Conservation (phyloP, 2,888 invertebrate genomes). For the Aphodius sticticus region DNA sequence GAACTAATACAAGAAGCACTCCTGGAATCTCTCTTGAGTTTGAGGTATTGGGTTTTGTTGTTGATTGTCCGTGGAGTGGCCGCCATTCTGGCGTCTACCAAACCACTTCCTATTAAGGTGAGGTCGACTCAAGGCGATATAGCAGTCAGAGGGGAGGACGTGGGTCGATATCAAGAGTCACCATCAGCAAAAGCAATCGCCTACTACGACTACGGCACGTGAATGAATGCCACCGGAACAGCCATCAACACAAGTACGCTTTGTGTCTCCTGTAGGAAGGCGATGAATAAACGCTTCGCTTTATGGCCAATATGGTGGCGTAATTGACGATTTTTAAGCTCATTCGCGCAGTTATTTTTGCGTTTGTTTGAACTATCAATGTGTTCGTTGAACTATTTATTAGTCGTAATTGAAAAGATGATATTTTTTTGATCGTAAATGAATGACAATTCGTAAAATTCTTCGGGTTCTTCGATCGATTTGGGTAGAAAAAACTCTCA, state of each 20-base stretch:
- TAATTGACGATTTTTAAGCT: too few species aligned
- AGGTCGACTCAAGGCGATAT: background rate
- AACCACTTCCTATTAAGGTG: slow-evolving; percentile 4
- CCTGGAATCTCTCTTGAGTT: background rate
- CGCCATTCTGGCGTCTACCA: background rate
- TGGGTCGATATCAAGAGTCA: background rate
- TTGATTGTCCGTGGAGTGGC: background rate
- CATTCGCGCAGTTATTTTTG: too few species aligned
- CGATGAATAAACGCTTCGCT: too few species aligned
- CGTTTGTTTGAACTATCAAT: too few species aligned
- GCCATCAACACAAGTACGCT: background rate
- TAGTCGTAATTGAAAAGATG: too few species aligned
- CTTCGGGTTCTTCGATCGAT: too few species aligned
- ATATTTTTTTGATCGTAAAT: too few species aligned
- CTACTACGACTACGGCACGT: background rate
- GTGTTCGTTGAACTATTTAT: too few species aligned
- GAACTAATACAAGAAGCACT: background rate
- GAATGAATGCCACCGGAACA: background rate
- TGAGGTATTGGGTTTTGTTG: background rate
- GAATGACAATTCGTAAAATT: too few species aligned
- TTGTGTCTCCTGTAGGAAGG: too few species aligned
- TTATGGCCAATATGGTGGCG: too few species aligned
- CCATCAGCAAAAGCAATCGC: background rate
- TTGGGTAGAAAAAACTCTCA: too few species aligned
- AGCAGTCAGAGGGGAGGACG: background rate